Percentiles rank a stretch among this genome's conserved stretches.
Evolutionary conservation across 1,140 invertebrate species (phyloP).

Genomic region (Drosophila tropicalis): DNA sequence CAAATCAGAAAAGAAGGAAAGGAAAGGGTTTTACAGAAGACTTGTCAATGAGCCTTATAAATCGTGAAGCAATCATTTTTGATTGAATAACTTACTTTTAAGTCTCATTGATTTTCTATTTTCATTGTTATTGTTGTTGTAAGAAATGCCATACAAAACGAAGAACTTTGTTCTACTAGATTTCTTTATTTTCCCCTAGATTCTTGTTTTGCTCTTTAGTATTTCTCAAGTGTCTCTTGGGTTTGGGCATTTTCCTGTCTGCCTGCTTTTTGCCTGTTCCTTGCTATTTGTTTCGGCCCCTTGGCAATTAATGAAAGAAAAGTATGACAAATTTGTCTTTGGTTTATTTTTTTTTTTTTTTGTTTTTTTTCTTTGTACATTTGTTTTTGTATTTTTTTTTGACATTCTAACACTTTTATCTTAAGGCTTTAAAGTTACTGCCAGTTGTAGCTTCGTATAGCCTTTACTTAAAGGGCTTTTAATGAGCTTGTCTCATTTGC

Average conservation of each 20-base stretch:
- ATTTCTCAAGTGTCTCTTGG: constrained; percentile 6
- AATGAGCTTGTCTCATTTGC: constrained; percentile 10
- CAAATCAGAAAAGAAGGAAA: no score
- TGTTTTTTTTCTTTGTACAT: background rate
- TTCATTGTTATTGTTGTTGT: no score
- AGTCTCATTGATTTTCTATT: background rate
- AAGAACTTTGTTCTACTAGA: background rate
- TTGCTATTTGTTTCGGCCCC: background rate
- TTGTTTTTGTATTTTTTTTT: background rate
- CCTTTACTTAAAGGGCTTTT: constrained; percentile 8
- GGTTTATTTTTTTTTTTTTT: background rate
- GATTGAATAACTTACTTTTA: no score
- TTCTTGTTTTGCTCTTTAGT: background rate
- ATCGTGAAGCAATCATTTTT: no score
- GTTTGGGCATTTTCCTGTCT: constrained; percentile 1
- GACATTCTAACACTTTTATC: background rate
- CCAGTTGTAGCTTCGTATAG: background rate
- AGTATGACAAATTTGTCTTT: constrained; percentile 9
- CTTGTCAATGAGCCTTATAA: background rate
- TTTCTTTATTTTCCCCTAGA: constrained; percentile 1
- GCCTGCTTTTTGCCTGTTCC: background rate
- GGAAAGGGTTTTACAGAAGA: no score
- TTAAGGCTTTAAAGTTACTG: constrained; percentile 10
- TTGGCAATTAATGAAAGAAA: constrained; percentile 14
- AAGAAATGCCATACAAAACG: background rate